Conservation (phyloP, 2,797 vertebrate species). For the Rhynchotus rufescens region DNA sequence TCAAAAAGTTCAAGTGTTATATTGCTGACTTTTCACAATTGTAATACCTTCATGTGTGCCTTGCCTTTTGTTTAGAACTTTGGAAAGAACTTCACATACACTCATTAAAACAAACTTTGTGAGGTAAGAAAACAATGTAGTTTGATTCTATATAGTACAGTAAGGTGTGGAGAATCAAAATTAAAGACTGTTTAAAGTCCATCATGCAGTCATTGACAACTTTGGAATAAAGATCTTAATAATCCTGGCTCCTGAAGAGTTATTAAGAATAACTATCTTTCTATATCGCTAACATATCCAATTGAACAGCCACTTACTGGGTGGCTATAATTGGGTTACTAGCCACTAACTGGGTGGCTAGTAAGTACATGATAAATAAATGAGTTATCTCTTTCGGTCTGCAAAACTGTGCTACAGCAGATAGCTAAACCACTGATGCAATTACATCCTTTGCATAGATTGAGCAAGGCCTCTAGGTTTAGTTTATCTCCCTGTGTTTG, state of each 20-base stretch:
- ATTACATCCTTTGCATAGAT: neutral
- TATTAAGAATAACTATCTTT: neutral
- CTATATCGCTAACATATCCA: neutral
- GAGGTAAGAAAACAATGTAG: neutral
- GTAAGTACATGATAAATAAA: neutral
- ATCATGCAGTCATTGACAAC: neutral
- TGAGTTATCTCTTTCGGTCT: neutral
- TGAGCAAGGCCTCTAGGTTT: neutral
- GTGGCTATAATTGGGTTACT: neutral
- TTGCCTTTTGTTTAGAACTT: neutral
- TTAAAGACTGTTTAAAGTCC: neutral
- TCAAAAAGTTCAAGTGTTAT: neutral
- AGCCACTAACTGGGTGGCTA: neutral
- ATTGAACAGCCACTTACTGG: neutral
- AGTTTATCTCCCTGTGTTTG: neutral
- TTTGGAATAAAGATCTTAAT: neutral
- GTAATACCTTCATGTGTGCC: neutral
- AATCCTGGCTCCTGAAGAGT: neutral
- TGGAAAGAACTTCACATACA: neutral
- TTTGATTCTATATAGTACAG: neutral
- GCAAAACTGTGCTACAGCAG: neutral
- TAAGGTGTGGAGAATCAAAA: neutral
- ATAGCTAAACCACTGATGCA: neutral
- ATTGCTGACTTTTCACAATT: neutral
- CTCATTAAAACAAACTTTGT: neutral